phyloP scores from a whole-genome alignment of 2,113 vertebrate genomes.

The Enhydra lutris region DNA sequence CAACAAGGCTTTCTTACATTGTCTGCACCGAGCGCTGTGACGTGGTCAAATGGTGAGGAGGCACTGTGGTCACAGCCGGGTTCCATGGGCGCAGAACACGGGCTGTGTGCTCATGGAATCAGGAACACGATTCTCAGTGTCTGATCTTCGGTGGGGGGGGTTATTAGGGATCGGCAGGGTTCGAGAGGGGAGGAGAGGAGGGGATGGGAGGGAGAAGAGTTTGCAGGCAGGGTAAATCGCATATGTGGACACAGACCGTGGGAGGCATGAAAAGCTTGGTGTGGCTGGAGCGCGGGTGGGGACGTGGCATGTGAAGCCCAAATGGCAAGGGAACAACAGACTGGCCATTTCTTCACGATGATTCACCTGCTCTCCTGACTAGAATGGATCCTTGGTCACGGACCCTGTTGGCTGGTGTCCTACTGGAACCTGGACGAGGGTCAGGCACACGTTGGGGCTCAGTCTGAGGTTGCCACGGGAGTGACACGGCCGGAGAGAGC shows the following conservation, averaged over 20 bases:
- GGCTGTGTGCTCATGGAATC: too few relatives aligned
- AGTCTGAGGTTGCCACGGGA: too few relatives aligned
- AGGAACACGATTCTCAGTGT: background rate
- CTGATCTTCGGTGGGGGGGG: background rate
- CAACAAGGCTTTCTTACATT: background rate
- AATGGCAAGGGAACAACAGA: background rate
- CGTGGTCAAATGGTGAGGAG: background rate
- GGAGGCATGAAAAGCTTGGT: background rate
- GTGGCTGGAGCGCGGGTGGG: background rate
- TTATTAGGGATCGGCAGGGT: background rate
- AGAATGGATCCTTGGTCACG: background rate
- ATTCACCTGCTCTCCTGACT: background rate
- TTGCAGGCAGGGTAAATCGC: background rate
- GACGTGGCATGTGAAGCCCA: background rate
- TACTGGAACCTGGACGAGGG: background rate
- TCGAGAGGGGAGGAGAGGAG: background rate
- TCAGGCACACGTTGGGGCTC: background rate
- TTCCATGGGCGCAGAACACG: background rate
- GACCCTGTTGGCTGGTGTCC: fast-evolving
- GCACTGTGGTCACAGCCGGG: fast-evolving
- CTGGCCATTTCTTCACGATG: background rate
- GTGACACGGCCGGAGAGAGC: background rate
- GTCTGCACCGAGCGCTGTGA: background rate
- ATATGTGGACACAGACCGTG: background rate
- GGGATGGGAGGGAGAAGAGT: too few relatives aligned